These are phyloP conservation scores for Allacma fusca DNA, from an alignment of 2,888 invertebrate species.

Conservation along the genomic window DNA sequence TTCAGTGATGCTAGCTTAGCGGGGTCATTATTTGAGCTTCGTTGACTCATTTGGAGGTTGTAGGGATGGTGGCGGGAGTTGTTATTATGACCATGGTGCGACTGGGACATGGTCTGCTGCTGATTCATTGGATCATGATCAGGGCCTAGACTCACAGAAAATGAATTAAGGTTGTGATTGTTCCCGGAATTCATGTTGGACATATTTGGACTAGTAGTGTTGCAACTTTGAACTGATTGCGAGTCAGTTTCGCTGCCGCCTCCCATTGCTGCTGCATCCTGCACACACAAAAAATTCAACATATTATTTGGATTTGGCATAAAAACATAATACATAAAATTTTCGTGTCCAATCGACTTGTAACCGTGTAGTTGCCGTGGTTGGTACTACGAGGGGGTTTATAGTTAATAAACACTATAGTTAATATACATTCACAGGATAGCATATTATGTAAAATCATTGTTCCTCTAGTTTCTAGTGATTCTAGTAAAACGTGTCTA, in stretches of 20 bases:
- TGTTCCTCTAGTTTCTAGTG: no score
- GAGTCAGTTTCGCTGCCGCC: slow-evolving; percentile 7
- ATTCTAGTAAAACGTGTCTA: no score
- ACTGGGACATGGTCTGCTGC: slow-evolving; percentile 1
- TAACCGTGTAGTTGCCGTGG: no score
- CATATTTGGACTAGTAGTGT: slow-evolving; percentile 43
- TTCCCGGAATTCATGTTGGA: slow-evolving; percentile 42
- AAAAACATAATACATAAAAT: neutral
- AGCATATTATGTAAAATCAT: no score
- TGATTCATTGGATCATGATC: slow-evolving; percentile 38
- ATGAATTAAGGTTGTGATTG: slow-evolving; percentile 44
- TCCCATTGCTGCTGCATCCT: slow-evolving; percentile 42
- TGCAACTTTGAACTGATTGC: slow-evolving; percentile 26
- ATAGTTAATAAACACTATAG: no score
- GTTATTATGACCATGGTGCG: slow-evolving; percentile 26
- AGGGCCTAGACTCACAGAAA: slow-evolving; percentile 32
- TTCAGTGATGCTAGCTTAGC: neutral
- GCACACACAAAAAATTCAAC: neutral
- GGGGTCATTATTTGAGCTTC: neutral
- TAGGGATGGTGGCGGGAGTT: slow-evolving; percentile 40
- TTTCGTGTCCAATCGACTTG: no score
- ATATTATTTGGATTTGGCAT: slow-evolving; percentile 8
- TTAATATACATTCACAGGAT: no score
- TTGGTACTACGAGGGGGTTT: no score
- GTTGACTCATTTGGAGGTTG: slow-evolving; percentile 36